These are phyloP conservation scores for Rhyacophila brunnea DNA, from an alignment of 1,140 invertebrate species.

Conservation along the genomic window DNA sequence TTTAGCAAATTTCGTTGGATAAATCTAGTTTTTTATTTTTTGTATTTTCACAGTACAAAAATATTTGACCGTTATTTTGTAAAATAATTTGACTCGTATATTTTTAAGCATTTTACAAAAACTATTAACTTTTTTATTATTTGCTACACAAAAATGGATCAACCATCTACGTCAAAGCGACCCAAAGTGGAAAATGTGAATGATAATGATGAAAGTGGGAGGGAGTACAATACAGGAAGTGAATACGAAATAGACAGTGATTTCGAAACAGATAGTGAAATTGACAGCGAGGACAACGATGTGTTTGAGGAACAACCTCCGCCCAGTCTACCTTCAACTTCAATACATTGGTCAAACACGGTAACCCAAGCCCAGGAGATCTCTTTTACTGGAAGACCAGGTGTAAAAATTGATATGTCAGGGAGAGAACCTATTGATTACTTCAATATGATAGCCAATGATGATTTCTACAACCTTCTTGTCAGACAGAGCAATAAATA, in stretches of 20 bases:
- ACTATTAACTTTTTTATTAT: too few species aligned
- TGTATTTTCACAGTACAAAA: too few species aligned
- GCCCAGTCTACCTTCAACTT: slow-evolving; percentile 3
- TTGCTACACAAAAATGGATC: too few species aligned
- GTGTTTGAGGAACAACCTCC: slow-evolving; percentile 1
- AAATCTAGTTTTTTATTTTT: too few species aligned
- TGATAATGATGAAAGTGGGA: slow-evolving; percentile 1
- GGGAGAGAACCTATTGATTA: slow-evolving; percentile 5
- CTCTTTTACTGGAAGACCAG: background rate
- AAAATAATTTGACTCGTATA: too few species aligned
- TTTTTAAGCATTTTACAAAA: too few species aligned
- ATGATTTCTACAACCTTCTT: background rate
- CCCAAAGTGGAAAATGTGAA: background rate
- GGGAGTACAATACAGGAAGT: too few species aligned
- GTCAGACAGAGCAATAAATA: background rate
- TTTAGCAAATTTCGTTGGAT: too few species aligned
- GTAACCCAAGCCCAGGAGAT: slow-evolving; percentile 1
- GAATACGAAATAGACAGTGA: slow-evolving; percentile 2
- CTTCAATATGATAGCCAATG: slow-evolving; percentile 1
- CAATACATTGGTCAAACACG: background rate
- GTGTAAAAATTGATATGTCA: background rate
- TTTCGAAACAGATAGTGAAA: too few species aligned
- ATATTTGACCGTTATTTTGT: too few species aligned
- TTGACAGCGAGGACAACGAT: too few species aligned
- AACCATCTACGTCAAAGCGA: background rate